Conservation (phyloP, 1,140 invertebrate genomes). For the Tetramorium simillimum region DNA sequence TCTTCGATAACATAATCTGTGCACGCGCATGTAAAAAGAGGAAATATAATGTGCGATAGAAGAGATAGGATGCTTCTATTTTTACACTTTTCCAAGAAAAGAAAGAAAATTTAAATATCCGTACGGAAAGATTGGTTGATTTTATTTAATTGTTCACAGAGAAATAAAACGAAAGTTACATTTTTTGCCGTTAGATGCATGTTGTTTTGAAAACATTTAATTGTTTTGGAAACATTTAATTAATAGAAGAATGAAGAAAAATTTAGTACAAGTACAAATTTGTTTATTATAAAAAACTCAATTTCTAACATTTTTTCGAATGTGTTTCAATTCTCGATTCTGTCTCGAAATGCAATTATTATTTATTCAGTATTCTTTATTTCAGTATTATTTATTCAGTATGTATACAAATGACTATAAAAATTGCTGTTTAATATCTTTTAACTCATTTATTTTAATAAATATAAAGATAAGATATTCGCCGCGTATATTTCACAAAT, state of each 20-base stretch:
- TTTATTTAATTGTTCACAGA: neutral
- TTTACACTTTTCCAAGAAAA: neutral
- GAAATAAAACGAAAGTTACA: neutral
- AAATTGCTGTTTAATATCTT: neutral
- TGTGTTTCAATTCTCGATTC: neutral
- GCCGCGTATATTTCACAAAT: neutral
- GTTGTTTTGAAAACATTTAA: neutral
- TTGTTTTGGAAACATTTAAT: too few relatives aligned
- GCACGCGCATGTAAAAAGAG: neutral
- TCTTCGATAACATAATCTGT: slow-evolving; percentile 17
- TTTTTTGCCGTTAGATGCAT: neutral
- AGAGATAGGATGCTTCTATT: neutral
- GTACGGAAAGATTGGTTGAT: neutral
- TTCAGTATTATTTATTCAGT: too few relatives aligned
- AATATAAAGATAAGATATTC: neutral
- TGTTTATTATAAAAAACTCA: neutral
- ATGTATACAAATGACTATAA: neutral
- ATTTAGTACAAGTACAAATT: neutral
- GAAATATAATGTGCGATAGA: neutral
- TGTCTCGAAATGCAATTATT: neutral
- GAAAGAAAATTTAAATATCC: neutral
- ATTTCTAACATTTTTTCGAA: neutral
- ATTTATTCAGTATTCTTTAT: too few relatives aligned
- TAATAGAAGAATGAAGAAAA: neutral
- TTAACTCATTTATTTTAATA: neutral